phyloP scores from a whole-genome alignment of 2,888 invertebrate genomes.

The Drosophila incognita region DNA sequence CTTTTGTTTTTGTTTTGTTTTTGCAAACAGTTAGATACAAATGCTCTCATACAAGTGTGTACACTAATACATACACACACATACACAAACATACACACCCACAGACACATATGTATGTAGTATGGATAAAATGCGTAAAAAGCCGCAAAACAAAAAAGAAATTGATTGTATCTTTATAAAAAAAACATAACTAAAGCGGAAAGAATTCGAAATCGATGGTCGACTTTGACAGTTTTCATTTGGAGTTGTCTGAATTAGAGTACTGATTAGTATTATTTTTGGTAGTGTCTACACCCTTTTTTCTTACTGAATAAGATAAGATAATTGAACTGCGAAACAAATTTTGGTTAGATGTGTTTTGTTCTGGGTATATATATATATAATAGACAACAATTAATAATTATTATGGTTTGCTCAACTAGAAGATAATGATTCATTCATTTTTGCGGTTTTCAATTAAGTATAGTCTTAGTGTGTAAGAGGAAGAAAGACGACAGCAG shows the following conservation, averaged over 20 bases:
- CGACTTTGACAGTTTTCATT: background rate
- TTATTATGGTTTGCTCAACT: too few species aligned
- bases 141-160: conserved; percentile 6
- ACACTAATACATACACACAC: conserved; percentile 19
- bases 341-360: background rate
- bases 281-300: conserved; percentile 12
- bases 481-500: background rate
- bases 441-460: background rate
- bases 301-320: conserved; percentile 3
- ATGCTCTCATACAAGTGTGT: conserved; percentile 28
- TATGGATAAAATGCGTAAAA: conserved; percentile 2
- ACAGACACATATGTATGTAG: conserved; percentile 14
- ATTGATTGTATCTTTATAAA: background rate
- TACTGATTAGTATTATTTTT: background rate
- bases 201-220: background rate
- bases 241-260: background rate
- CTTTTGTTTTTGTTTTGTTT: conserved; percentile 35
- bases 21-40: conserved; percentile 27
- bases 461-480: background rate
- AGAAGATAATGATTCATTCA: background rate
- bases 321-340: background rate
- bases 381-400: background rate
- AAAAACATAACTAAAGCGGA: background rate
- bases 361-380: background rate
- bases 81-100: conserved; percentile 4